Evolutionary conservation across 2,888 invertebrate genomes (phyloP).

Genomic region (Cylloceria caligata): DNA sequence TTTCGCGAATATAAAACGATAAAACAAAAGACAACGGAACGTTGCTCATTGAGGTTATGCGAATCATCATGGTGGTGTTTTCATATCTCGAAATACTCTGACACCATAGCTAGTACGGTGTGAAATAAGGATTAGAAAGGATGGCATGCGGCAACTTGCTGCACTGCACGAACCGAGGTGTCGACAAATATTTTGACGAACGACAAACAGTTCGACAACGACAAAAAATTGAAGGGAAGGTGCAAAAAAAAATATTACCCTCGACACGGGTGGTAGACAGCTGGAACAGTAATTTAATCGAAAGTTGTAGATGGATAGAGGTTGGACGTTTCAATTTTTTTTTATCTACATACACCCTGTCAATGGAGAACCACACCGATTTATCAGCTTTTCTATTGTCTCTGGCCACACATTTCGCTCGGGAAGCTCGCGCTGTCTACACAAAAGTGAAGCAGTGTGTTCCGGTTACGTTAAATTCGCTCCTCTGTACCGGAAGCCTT

Average conservation of each 20-base stretch:
- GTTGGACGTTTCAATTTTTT: slow-evolving; percentile 2
- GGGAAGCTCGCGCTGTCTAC: background rate
- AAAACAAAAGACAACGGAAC: no score
- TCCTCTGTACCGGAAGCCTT: slow-evolving; percentile 14
- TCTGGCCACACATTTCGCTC: background rate
- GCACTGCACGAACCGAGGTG: background rate
- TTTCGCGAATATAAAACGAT: no score
- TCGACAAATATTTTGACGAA: no score
- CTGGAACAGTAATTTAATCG: slow-evolving; percentile 14
- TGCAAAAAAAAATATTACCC: background rate
- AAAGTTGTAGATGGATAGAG: background rate
- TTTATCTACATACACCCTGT: background rate
- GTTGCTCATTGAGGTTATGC: no score
- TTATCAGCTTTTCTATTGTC: slow-evolving; percentile 46
- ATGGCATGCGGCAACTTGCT: background rate
- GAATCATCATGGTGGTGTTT: no score
- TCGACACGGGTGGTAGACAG: background rate
- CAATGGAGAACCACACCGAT: slow-evolving; percentile 21
- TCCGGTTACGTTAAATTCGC: slow-evolving; percentile 28
- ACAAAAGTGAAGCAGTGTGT: slow-evolving; percentile 28
- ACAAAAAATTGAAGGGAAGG: background rate
- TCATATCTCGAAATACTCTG: no score
- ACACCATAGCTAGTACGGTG: no score
- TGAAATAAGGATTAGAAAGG: background rate
- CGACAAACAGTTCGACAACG: no score